Evolutionary conservation across 1,140 invertebrate species (phyloP).

Genomic region (Drosophila ambigua): DNA sequence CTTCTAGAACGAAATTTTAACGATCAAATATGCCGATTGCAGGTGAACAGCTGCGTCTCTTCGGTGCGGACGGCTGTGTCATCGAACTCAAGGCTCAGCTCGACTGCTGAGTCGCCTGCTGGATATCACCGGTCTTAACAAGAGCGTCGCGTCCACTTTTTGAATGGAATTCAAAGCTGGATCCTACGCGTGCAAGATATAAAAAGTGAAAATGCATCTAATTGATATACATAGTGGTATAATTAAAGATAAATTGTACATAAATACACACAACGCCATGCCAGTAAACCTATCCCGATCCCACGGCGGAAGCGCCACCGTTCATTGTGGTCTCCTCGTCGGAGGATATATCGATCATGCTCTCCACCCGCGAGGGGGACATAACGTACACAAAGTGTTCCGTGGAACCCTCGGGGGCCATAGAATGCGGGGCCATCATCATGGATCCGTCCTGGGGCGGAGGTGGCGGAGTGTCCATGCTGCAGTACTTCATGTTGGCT

Average conservation of each 20-base stretch:
- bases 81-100: no score
- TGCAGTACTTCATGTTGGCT: slow-evolving; percentile 70
- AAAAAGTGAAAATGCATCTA: background rate
- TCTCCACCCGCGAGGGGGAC: slow-evolving; percentile 81
- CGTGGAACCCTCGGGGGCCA: slow-evolving; percentile 58
- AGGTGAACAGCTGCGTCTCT: no score
- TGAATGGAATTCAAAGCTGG: no score
- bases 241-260: no score
- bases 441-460: slow-evolving; percentile 50
- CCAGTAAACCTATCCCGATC: slow-evolving; percentile 20
- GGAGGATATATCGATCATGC: slow-evolving; percentile 82
- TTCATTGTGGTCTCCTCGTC: slow-evolving; percentile 77
- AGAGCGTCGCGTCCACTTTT: no score
- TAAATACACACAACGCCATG: no score
- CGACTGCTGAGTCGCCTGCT: no score
- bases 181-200: background rate
- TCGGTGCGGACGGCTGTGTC: no score
- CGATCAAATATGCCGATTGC: no score
- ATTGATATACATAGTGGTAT: no score
- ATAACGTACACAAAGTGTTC: slow-evolving; percentile 82
- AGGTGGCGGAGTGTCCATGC: slow-evolving; percentile 69
- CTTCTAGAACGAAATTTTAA: no score
- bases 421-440: slow-evolving; percentile 30
- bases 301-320: slow-evolving; percentile 25
- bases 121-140: no score